Evolutionary conservation across 2,113 vertebrate genomes (phyloP).

Genomic region (Pelecanoides urinatrix): DNA sequence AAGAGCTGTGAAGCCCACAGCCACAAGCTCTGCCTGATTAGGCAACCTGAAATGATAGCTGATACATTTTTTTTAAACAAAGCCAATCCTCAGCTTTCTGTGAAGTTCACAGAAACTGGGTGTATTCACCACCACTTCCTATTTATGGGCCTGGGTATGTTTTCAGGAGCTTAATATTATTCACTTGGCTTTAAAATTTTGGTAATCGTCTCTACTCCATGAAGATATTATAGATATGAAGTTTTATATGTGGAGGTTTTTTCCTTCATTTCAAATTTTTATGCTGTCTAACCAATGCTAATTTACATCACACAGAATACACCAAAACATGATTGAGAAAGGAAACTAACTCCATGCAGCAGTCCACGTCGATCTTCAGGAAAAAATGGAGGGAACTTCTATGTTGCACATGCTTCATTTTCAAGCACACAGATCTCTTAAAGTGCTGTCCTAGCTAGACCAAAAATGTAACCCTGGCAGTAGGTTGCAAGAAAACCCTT

Average conservation of each 20-base stretch:
- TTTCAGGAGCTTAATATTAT: not conserved
- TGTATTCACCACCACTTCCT: not conserved
- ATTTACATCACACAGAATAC: not conserved
- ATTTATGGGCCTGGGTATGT: not conserved
- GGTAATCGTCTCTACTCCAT: not conserved
- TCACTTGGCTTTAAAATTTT: not conserved
- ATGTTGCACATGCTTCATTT: not conserved
- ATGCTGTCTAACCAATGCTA: not conserved
- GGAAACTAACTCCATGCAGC: not conserved
- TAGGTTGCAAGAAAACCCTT: not conserved
- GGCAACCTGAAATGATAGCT: not conserved
- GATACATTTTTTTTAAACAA: not conserved
- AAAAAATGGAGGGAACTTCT: not conserved
- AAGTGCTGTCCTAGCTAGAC: not conserved
- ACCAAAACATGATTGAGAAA: not conserved
- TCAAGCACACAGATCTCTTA: not conserved
- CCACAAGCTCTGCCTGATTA: not conserved
- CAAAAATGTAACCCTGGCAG: not conserved
- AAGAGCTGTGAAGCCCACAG: not conserved
- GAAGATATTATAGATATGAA: not conserved
- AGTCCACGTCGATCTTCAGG: accelerated
- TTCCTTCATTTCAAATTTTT: not conserved
- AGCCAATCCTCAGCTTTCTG: not conserved
- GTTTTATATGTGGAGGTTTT: accelerated
- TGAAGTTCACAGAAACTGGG: not conserved